These are phyloP conservation scores for Syngnathoides biaculeatus DNA, from an alignment of 2,113 vertebrate species.

Conservation along the genomic window DNA sequence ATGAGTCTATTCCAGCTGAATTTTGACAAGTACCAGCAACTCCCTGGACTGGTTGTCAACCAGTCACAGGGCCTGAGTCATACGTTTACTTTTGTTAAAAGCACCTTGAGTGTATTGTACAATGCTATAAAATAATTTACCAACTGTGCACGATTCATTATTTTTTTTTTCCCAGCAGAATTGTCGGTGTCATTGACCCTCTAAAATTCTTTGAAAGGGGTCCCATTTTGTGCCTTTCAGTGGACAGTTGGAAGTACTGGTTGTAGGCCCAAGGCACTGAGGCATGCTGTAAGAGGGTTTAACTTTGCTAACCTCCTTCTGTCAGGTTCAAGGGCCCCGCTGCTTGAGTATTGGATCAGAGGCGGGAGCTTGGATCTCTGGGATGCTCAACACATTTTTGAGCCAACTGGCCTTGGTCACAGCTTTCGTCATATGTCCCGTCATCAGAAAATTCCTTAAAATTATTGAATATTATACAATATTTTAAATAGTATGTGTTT, in stretches of 20 bases:
- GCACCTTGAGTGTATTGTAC: no score
- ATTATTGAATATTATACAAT: no score
- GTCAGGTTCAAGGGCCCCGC: slow-evolving; percentile 89
- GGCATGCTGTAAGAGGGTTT: slow-evolving; percentile 95
- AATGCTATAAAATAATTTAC: no score
- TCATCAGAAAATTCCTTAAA: no score
- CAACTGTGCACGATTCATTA: no score
- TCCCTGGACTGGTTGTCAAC: no score
- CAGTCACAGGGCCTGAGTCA: no score
- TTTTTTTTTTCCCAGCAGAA: neutral
- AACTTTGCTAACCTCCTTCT: slow-evolving; percentile 98
- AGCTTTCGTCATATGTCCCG: no score
- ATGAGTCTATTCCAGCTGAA: neutral
- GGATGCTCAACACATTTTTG: slow-evolving; percentile 53
- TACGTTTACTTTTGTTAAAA: no score
- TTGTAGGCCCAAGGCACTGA: slow-evolving; percentile 85
- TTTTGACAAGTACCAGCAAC: neutral
- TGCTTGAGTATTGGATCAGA: slow-evolving; percentile 95
- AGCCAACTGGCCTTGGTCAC: no score
- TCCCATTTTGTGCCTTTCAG: slow-evolving; percentile 37
- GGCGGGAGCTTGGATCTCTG: slow-evolving; percentile 81
- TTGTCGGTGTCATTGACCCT: slow-evolving; percentile 40
- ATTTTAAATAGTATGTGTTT: no score
- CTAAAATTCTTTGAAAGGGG: slow-evolving; percentile 55
- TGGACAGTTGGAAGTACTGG: slow-evolving; percentile 74